Evolutionary conservation across 2,888 invertebrate species (phyloP).

Genomic region (Ormyrus nitidulus): DNA sequence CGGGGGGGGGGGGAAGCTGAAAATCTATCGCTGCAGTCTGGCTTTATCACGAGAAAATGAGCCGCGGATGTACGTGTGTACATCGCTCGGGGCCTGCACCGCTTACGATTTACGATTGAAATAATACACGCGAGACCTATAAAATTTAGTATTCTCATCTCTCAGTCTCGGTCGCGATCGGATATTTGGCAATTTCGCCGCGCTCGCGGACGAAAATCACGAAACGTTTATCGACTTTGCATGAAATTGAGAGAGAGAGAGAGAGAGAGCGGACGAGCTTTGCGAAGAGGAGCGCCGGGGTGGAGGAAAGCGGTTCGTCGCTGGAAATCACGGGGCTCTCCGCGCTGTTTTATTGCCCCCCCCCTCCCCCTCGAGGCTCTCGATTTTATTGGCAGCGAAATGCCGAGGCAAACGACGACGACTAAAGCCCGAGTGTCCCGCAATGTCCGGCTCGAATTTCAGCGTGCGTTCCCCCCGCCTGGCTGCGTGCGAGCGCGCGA

Average conservation of each 20-base stretch:
- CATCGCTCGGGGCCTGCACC: not conserved
- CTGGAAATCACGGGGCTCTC: conserved; percentile 40
- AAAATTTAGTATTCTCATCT: conserved; percentile 48
- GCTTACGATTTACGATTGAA: conserved; percentile 36
- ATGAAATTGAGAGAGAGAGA: conserved; percentile 47
- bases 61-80: conserved; percentile 20
- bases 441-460: conserved; percentile 57
- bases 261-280: not conserved
- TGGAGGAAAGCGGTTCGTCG: conserved; percentile 41
- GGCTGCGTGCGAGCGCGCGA: not conserved
- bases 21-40: not conserved
- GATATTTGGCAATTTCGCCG: conserved; percentile 47
- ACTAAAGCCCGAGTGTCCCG: conserved; percentile 45
- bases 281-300: not conserved
- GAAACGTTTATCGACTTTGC: conserved; percentile 54
- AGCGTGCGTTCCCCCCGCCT: conserved; percentile 1
- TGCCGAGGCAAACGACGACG: conserved; percentile 24
- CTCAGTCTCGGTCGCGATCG: conserved; percentile 17
- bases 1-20: too few species aligned
- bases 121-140: conserved; percentile 53
- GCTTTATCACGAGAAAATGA: conserved; percentile 25
- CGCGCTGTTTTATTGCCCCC: conserved; percentile 44
- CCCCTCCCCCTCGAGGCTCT: too few species aligned
- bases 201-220: conserved; percentile 48
- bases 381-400: conserved; percentile 55